These are phyloP conservation scores for Thunnus thynnus DNA, from an alignment of 2,113 vertebrate species.

Conservation along the genomic window DNA sequence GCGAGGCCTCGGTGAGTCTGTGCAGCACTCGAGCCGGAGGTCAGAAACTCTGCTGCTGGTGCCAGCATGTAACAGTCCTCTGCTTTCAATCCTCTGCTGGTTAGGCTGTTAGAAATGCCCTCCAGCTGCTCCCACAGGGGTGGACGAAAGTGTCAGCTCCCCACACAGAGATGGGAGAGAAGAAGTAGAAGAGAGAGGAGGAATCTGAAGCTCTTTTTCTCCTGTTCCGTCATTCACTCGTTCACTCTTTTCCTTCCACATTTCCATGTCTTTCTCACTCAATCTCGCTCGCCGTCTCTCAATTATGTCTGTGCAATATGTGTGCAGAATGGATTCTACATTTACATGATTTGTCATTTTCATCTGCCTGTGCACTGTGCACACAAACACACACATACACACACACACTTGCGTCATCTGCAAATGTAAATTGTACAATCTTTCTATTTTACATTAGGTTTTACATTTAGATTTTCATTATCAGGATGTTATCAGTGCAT, in stretches of 20 bases:
- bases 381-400: too few species aligned
- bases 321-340: conserved; percentile 22
- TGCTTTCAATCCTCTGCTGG: conserved; percentile 52
- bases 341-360: conserved; percentile 12
- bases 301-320: conserved; percentile 9
- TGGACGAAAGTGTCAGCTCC: conserved; percentile 54
- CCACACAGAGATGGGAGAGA: not conserved
- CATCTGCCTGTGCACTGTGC: not conserved
- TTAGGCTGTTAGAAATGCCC: conserved; percentile 64
- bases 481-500: too few species aligned
- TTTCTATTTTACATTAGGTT: too few species aligned
- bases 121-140: conserved; percentile 65
- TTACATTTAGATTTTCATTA: too few species aligned
- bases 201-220: too few species aligned
- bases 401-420: too few species aligned
- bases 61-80: conserved; percentile 27
- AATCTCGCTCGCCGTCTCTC: not conserved
- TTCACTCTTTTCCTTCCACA: not conserved
- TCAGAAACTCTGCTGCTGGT: conserved; percentile 40
- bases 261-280: not conserved
- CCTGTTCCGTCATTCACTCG: not conserved
- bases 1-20: not conserved
- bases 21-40: conserved; percentile 22
- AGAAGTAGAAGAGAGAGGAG: not conserved
- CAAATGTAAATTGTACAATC: too few species aligned